Conservation (phyloP, 2,797 vertebrate species). For the Acrocephalus scirpaceus region DNA sequence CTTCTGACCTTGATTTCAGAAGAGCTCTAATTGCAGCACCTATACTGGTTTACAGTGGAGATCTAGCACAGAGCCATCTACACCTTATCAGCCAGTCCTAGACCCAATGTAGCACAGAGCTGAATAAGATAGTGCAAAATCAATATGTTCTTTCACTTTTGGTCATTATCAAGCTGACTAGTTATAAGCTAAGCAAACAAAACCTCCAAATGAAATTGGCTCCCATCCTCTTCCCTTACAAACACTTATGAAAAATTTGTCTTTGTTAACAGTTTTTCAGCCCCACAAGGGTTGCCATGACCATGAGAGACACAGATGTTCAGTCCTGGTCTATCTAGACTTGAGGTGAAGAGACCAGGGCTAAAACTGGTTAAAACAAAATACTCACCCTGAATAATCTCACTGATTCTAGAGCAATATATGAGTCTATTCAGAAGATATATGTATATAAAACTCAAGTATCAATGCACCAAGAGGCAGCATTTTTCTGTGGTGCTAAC, state of each 20-base stretch:
- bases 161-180: neutral
- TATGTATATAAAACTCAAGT: neutral
- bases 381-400: neutral
- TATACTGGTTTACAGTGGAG: neutral
- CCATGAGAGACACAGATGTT: neutral
- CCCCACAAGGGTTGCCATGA: neutral
- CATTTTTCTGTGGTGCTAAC: neutral
- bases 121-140: neutral
- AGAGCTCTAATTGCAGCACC: neutral
- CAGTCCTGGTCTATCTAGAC: neutral
- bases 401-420: neutral
- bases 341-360: neutral
- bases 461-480: accelerated
- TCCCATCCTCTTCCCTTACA: neutral
- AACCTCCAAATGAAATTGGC: neutral
- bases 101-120: neutral
- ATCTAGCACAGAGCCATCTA: neutral
- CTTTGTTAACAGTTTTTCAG: neutral
- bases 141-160: neutral
- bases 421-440: neutral
- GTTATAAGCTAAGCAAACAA: neutral
- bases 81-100: neutral
- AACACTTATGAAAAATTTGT: neutral
- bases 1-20: neutral
- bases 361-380: neutral